These are phyloP conservation scores for Pristionchus exspectatus DNA, from an alignment of 2,888 invertebrate species.

Conservation along the genomic window DNA sequence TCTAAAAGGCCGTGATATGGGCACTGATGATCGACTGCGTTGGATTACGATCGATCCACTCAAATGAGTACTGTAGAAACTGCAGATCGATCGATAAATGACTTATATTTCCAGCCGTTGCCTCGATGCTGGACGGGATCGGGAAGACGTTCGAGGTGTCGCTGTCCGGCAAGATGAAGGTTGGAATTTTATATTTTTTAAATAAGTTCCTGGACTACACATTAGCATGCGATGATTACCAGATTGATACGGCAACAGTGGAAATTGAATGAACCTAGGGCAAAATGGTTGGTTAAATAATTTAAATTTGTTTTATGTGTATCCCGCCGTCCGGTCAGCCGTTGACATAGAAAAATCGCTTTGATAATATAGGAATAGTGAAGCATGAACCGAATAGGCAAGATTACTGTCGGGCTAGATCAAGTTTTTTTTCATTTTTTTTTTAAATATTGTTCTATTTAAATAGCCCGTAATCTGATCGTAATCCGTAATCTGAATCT, in stretches of 20 bases:
- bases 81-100: background rate
- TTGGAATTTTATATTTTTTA: slow-evolving; percentile 79
- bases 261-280: background rate
- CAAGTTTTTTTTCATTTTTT: background rate
- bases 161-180: slow-evolving; percentile 90
- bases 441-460: background rate
- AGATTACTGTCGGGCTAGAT: no score
- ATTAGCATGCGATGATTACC: background rate
- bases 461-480: no score
- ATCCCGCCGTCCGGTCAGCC: no score
- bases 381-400: no score
- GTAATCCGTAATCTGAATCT: no score
- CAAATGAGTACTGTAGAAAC: no score
- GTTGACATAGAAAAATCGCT: no score
- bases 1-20: no score
- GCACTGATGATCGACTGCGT: background rate
- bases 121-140: slow-evolving; percentile 55
- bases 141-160: slow-evolving; percentile 78
- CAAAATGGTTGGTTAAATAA: no score
- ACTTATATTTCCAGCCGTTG: slow-evolving; percentile 42
- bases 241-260: background rate
- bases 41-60: background rate
- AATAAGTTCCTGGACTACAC: no score
- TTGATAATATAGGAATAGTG: no score
- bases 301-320: no score